A percentile compares a stretch with the other conserved stretches of the same genome.
phyloP scores from a whole-genome alignment of 2,113 vertebrate genomes.

The Thinocorus orbignyianus region DNA sequence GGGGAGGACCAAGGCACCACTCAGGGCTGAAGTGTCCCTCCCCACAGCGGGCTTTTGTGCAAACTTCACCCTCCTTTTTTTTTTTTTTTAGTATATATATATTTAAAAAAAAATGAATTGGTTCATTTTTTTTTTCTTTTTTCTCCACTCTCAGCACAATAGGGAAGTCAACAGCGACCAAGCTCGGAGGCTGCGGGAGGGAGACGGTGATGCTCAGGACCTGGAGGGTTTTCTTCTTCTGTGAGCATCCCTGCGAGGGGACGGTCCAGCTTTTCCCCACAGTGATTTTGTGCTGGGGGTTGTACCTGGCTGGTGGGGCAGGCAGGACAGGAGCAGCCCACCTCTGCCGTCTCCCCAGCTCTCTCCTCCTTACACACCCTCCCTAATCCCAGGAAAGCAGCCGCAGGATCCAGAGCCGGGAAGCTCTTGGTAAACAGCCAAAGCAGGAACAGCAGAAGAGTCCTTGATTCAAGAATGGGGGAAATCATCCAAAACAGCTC shows the following conservation, averaged over 20 bases:
- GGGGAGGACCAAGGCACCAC: fast-evolving
- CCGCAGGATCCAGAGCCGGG: fast-evolving
- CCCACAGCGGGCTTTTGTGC: background rate
- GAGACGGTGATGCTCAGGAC: background rate
- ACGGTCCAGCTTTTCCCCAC: background rate
- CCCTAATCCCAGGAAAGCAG: background rate
- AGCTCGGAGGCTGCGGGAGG: background rate
- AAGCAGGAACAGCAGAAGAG: background rate
- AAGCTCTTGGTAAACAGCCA: background rate
- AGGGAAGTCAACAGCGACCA: background rate
- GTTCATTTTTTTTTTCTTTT: no score
- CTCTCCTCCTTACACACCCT: background rate
- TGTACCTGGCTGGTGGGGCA: background rate
- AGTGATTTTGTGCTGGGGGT: fast-evolving
- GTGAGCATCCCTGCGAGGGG: background rate
- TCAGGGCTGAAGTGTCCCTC: background rate
- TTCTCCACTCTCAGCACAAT: background rate
- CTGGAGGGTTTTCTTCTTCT: background rate
- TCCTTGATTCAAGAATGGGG: background rate
- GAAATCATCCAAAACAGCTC: background rate
- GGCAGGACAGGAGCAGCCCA: background rate
- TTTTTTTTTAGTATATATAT: background rate
- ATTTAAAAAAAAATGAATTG: background rate
- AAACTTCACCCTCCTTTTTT: background rate
- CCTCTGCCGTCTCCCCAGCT: fast-evolving